Evolutionary conservation across 2,888 invertebrate genomes (phyloP), one percentile per base, ranked within the genome.

Genomic region (Drosophila cracens): DNA sequence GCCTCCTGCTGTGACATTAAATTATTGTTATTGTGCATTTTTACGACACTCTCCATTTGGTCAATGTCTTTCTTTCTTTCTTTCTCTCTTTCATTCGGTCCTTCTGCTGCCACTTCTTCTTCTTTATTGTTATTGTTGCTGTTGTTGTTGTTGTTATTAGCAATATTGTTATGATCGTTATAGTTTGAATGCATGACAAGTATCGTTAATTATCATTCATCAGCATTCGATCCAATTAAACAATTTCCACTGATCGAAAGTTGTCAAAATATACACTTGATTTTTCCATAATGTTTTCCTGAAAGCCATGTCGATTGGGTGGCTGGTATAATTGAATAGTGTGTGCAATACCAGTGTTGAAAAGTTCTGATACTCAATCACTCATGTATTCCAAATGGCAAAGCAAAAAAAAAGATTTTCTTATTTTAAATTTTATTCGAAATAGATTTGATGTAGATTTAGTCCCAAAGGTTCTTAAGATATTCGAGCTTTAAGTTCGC

Each of bases 1-100:
- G 91, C 84, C 87, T 90, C 93, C 93, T 89, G 93, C 93, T 91
- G 93, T 83, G 93, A 89, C 90, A 92, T 89, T 93, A 92, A 92
- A 92, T 91, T 92, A 92, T 92, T 92, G 89, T 91, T 92, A 90
- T 90, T 91, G 87, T 92, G 83, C 83, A 91, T 84, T 90, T 89
- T 90, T 87, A 89, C 90, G 92, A 90, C 91, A 86, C 81, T 90
- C 89, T 90, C 83, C 84, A 79, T 68, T 78, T 70, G 68, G 58
- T 54, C 65, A 53, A 54, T 36, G 68, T 57, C 70, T 59, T 54
- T 63, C 70, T 66, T 68, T 65, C 43, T 7, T 29, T 60, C 59
- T 13, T 18, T 21, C 18, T 4, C 33, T 59, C 13, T 10, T 34
- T 51, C 34, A 4, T 59, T 52, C 10, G 6, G 1, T 33, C 48